Evolutionary conservation across 2,113 vertebrate genomes (phyloP), one percentile per base, ranked within the genome.

Genomic region (Galemys pyrenaicus): DNA sequence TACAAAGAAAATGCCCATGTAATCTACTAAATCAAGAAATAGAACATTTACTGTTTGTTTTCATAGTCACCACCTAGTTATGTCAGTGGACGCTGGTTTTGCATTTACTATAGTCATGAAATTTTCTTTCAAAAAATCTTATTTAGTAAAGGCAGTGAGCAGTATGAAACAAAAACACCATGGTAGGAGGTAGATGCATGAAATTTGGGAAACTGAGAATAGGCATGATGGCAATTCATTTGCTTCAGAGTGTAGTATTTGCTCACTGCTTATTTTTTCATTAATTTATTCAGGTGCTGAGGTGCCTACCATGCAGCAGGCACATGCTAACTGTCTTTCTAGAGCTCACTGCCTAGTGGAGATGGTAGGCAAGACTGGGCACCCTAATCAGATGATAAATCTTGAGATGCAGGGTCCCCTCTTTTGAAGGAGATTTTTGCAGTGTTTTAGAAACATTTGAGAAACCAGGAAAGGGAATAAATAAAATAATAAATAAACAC

Each of bases 401-500:
- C 16, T 28, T 87, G 46, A 67, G 35, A 56, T 37, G 6, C 9
- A 80, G 37, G 2, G 44, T 24, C 10, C 5, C 7, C 51, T 90
- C 24, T 54, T 79, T 35, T n/a, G 37, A 32, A 85, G 24, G 44
- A 86, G 74, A 64, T 37, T 26, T 17, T 56, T 64, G 44, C 9
- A 79, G 26, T 41, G 35, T 84, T 77, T 77, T 70, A 84, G 51
- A n/a, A 89, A 68, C 44, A 32, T 44, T 26, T 39, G 56, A 80
- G 28, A 79, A 73, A 56, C 51, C 15, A 56, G 67, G 13, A 73
- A 73, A 49, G 49, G 60, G 19, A 86, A 8, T 41, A 75, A 86
- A 8, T 41, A 75, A 71, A 91, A 73, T 84, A 9, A 68, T 74
- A 89, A 20, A 56, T 35, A 92, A 94, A 86, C 58, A 75, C 30